Evolutionary conservation across 1,140 invertebrate genomes (phyloP).

Genomic region (Nomia melanderi): DNA sequence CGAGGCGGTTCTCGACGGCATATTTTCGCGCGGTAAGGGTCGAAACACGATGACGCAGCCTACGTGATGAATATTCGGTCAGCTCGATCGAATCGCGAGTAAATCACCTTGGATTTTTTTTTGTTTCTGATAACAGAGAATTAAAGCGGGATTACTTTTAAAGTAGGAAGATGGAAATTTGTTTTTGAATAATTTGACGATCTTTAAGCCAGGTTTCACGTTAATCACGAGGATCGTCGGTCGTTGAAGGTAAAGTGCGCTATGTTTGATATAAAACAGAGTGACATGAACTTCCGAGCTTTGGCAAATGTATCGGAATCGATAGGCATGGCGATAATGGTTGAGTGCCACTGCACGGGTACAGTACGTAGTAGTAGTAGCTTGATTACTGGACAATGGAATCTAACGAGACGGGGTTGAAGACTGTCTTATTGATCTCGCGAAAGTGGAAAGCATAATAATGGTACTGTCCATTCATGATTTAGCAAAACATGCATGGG

Average conservation of each 20-base stretch:
- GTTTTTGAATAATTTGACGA: no score
- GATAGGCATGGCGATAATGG: not conserved
- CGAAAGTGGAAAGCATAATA: constrained; percentile 38
- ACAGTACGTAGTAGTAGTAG: constrained; percentile 49
- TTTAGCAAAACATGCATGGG: not conserved
- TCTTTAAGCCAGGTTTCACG: no score
- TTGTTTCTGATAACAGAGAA: no score
- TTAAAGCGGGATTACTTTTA: no score
- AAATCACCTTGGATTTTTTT: no score
- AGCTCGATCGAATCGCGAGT: constrained; percentile 48
- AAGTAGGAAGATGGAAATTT: no score
- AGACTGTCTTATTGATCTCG: constrained; percentile 69
- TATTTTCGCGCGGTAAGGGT: constrained; percentile 47
- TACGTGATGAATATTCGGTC: constrained; percentile 61
- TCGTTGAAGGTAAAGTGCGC: no score
- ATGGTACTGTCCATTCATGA: not conserved
- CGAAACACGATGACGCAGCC: constrained; percentile 13
- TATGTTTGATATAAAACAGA: no score
- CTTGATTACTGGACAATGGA: constrained; percentile 69
- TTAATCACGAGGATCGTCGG: no score
- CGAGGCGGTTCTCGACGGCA: constrained; percentile 36
- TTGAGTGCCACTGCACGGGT: constrained; percentile 48
- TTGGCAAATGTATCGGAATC: not conserved
- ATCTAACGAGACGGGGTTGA: constrained; percentile 66
- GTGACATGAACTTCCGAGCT: not conserved